Conservation (phyloP, 92 coral and sea anemone genomes). For the Phenganax stokvisi region DNA sequence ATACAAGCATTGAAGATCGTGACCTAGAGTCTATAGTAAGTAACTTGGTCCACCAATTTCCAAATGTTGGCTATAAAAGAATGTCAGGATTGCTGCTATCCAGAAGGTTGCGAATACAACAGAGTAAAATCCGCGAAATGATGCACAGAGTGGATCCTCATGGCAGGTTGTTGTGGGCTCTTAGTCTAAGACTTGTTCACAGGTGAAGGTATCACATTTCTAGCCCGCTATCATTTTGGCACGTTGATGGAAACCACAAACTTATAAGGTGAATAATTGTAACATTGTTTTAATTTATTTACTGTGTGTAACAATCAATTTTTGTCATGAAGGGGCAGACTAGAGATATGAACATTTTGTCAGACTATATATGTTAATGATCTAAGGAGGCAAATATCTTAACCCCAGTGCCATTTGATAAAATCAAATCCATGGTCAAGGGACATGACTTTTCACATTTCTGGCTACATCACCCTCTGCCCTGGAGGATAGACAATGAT, state of each 20-base stretch:
- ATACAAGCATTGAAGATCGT: constrained; percentile 17
- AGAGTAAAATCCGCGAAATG: constrained; percentile 36
- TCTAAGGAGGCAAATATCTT: too few relatives aligned
- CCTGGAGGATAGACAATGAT: too few relatives aligned
- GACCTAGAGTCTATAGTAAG: constrained; percentile 40
- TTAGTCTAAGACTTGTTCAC: constrained; percentile 37
- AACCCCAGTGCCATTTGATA: too few relatives aligned
- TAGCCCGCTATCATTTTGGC: constrained; percentile 51
- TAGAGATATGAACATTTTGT: too few relatives aligned
- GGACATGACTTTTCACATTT: too few relatives aligned
- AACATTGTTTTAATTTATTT: too few relatives aligned
- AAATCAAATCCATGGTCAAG: too few relatives aligned
- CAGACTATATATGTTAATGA: too few relatives aligned
- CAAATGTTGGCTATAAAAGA: constrained; percentile 47
- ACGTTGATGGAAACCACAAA: constrained; percentile 46
- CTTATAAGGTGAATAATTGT: constrained; percentile 33
- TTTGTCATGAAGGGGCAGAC: too few relatives aligned
- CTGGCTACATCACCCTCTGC: too few relatives aligned
- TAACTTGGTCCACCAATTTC: constrained; percentile 35
- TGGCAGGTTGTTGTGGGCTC: constrained; percentile 41
- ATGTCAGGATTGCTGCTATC: constrained; percentile 42
- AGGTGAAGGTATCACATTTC: constrained; percentile 45
- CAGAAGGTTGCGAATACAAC: constrained; percentile 46
- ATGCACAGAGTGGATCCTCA: constrained; percentile 46
- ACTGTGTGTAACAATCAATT: too few relatives aligned